Conservation (phyloP, 2,113 vertebrate species). For the Psilopogon haemacephalus region DNA sequence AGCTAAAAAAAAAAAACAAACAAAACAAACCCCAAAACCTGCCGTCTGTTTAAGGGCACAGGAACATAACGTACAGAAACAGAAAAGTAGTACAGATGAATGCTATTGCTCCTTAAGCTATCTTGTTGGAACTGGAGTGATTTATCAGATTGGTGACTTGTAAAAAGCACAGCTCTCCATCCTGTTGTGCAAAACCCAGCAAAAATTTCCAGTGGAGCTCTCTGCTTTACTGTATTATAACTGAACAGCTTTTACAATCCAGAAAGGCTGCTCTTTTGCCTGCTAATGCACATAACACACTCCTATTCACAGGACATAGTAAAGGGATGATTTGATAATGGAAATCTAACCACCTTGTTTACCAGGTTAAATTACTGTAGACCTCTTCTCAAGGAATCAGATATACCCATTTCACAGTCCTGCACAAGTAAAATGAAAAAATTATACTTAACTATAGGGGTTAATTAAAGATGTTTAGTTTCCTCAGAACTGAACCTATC, state of each 20-base stretch:
- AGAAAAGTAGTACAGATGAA: neutral
- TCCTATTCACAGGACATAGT: neutral
- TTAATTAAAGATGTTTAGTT: neutral
- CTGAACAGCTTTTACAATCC: neutral
- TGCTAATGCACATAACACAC: neutral
- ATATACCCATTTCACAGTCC: neutral
- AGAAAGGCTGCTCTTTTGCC: neutral
- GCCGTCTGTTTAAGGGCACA: neutral
- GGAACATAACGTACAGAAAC: neutral
- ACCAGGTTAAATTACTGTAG: neutral
- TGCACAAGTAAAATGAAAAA: neutral
- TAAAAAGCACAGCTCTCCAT: neutral
- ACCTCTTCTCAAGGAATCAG: neutral
- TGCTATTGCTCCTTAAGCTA: neutral
- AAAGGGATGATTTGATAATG: neutral
- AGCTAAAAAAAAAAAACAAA: neutral
- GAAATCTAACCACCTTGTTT: neutral
- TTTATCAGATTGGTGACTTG: neutral
- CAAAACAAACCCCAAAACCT: no score
- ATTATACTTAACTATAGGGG: neutral
- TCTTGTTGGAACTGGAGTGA: neutral
- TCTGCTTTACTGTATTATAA: neutral
- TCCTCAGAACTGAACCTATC: neutral
- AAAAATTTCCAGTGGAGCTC: neutral
- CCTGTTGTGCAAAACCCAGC: neutral